phyloP scores from a whole-genome alignment of 2,113 vertebrate genomes.

The Anguilla japonica region DNA sequence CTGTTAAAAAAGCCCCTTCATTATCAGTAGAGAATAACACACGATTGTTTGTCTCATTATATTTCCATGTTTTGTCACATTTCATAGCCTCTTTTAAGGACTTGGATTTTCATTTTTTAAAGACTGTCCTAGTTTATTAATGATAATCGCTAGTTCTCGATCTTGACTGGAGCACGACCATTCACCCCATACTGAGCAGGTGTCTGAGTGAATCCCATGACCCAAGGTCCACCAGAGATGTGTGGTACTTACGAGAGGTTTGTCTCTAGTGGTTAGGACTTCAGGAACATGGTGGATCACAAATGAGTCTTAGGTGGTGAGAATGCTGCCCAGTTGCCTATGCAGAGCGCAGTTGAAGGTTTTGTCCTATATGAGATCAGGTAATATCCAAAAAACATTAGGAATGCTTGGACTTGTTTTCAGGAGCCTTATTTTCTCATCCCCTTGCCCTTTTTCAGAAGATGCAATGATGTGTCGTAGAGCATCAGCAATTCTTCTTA shows the following conservation, averaged over 20 bases:
- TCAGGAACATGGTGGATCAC: no score
- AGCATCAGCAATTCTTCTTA: not conserved
- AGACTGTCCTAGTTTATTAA: no score
- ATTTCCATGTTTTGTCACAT: not conserved
- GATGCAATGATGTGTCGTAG: not conserved
- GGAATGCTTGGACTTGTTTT: not conserved
- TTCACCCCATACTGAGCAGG: no score
- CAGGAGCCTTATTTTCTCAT: not conserved
- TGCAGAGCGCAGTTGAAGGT: not conserved
- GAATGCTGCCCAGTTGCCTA: no score
- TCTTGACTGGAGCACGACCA: no score
- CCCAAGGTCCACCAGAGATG: no score
- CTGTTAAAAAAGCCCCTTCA: constrained; percentile 58
- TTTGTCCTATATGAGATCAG: not conserved
- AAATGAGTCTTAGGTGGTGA: no score
- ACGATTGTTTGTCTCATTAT: not conserved
- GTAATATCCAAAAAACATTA: not conserved
- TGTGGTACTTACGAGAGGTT: no score
- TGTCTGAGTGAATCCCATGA: no score
- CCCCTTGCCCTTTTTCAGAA: not conserved
- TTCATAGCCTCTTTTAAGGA: not conserved
- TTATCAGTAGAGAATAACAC: not conserved
- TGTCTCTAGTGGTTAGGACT: no score
- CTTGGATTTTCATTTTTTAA: not conserved
- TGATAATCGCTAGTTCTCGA: no score